Percentiles rank a stretch among this genome's conserved stretches.
Conservation (phyloP, 1,140 invertebrate species). For the Lepidostoma basale region DNA sequence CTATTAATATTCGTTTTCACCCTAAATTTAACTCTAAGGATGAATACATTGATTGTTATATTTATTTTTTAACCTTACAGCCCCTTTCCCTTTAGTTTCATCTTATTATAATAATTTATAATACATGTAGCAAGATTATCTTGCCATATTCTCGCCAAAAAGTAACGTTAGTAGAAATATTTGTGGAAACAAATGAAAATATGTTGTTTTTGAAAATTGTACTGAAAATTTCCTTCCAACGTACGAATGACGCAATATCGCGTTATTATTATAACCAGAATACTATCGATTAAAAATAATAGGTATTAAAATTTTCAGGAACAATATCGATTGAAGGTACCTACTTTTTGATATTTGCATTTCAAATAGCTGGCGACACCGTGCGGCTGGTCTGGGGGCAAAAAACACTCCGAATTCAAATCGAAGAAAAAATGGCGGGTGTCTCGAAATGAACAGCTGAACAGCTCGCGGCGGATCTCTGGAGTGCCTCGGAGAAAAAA, state of each 20-base stretch:
- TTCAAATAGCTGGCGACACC: neutral
- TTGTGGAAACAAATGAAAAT: no score
- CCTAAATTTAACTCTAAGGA: no score
- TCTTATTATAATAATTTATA: no score
- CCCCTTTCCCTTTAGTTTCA: no score
- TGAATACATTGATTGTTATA: no score
- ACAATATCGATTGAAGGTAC: neutral
- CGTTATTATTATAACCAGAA: neutral
- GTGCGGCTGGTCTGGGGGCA: neutral
- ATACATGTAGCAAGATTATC: no score
- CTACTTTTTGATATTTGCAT: neutral
- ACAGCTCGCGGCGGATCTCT: neutral
- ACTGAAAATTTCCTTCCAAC: neutral
- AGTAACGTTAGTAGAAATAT: no score
- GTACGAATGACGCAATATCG: neutral
- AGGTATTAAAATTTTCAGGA: neutral
- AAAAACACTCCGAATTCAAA: neutral
- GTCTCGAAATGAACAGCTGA: slow-evolving; percentile 23
- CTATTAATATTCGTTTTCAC: no score
- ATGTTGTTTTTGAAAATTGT: no score
- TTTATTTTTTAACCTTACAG: no score
- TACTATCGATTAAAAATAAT: neutral
- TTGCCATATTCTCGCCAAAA: no score
- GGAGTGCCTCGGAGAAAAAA: slow-evolving; percentile 15
- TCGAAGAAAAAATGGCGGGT: slow-evolving; percentile 19